Base-by-base conservation (phyloP, 2,888 invertebrate species). In the Beris morrisii region DNA sequence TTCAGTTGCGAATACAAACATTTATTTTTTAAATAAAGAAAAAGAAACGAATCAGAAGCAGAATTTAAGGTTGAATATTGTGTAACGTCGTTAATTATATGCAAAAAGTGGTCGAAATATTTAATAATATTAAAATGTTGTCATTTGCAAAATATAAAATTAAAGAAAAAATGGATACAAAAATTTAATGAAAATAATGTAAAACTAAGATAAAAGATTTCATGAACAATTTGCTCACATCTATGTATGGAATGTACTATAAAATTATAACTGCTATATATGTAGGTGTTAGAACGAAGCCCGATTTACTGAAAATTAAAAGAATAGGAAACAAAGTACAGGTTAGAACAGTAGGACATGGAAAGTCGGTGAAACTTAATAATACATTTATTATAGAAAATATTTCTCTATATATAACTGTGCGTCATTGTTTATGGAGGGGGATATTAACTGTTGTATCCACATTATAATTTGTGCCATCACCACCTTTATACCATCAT, bases 71-170 rank as follows among this genome's bases (percentile, higher is more conserved):
- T 61, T 61, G 61, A 61, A 52, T 50, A 61, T 61, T 61, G 50
- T 52, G 52, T 52, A 50, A 61, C 61, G 52, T 61, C 61, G 61
- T 61, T 61, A 61, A 61, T 61, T 52, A 32, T 61, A 61, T 61
- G 52, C 12, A 31, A 46, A 61, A 52, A 31, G 61, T 61, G 50
- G 61, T 52, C 59, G 46, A 61, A 30, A 43, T 61, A 31, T 61
- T 61, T 52, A 58, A 61, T 50, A 64, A 67, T 53, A 67, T 54
- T 45, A 64, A 56, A 54, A 65, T 66, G 68, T 68, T 68, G 68
- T 68, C 65, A 68, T 61, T 66, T 68, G 63, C 68, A 56, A 43
- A 61, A 38, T 61, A 50, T 38, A 38, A 38, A 38, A 7, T 7
- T 38, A 7, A 38, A 7, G 7, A 32, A 38, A 38, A 38, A 38